Base-by-base conservation (phyloP, 2,888 invertebrate genomes). In the Drosophila mayaguana region DNA sequence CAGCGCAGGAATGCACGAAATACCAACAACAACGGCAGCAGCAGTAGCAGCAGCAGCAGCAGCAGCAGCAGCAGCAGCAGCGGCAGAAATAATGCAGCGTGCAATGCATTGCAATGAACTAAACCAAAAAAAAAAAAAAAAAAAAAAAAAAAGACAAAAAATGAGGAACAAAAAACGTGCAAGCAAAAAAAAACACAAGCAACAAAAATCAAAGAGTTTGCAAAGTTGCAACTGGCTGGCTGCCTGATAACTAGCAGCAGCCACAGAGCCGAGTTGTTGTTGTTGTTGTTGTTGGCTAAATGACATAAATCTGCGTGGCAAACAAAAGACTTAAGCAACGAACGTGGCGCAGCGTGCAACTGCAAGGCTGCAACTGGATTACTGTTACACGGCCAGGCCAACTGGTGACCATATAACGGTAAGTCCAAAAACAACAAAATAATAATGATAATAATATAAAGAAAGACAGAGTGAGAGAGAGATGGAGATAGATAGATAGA, bases 241-340 rank as follows among this genome's bases (percentile, higher is more conserved):
- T 50, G 56, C 48, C 48, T 55, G 74, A 42, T 45, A 74, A 46
- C 63, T 51, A 65, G 45, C 51, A 51, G 45, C 55, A 48, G 53
- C 16, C 54, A 38, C n/a, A n/a, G n/a, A n/a, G n/a, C n/a, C n/a
- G n/a, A 1, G 22, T 28, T 55, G 63, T 20, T 45, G 43, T 18
- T 55, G 56, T n/a, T 57, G 61, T 42, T 70, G 62, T 22, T 53
- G 54, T 22, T 73, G 67, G 53, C 38, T 67, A 79, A 79, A 83
- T 85, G 82, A 84, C 87, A 87, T 76, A 82, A 79, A 84, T 82
- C 85, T 82, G 81, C 73, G 74, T 79, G 81, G 81, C 80, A 82
- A 83, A 86, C 88, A 85, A 88, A 88, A 86, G 88, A 86, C 86
- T 86, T 70, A 86, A 71, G 86, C 86, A 79, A 85, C 88, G 72